Evolutionary conservation across 1,140 invertebrate genomes (phyloP).

Genomic region (Saccostrea cuccullata): DNA sequence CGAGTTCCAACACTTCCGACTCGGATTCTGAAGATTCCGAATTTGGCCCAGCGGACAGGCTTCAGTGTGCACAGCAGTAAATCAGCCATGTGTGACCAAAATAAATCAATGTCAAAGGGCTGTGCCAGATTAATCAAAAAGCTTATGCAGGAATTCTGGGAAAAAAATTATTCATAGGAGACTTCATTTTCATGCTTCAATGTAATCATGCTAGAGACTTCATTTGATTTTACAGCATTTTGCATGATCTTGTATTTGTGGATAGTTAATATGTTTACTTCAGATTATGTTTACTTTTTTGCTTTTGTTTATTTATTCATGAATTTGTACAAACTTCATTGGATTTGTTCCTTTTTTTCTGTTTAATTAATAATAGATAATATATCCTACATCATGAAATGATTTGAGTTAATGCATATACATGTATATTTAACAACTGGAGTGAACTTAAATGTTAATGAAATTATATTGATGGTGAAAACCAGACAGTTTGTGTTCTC

Average conservation of each 20-base stretch:
- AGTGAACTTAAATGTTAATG: constrained; percentile 18
- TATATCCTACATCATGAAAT: constrained; percentile 17
- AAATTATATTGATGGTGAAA: constrained; percentile 19
- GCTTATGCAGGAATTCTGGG: constrained; percentile 7
- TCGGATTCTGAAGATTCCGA: constrained; percentile 65
- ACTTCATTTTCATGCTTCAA: background rate
- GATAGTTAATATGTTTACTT: background rate
- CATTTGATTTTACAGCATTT: background rate
- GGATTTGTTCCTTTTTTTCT: background rate
- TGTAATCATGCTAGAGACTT: background rate
- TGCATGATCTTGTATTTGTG: background rate
- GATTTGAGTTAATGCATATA: background rate
- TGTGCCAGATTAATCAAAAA: constrained; percentile 28
- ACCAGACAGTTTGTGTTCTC: constrained; percentile 23
- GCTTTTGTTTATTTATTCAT: constrained; percentile 32
- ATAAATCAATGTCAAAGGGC: background rate
- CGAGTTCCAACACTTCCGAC: constrained; percentile 64
- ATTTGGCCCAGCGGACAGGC: constrained; percentile 58
- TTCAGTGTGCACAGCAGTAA: constrained; percentile 70
- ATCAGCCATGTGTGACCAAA: background rate
- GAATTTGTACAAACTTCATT: background rate
- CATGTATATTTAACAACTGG: constrained; percentile 1
- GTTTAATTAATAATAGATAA: background rate
- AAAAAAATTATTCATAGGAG: background rate
- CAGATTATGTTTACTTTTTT: background rate